Conservation (phyloP, 2,888 invertebrate genomes). For the Adineta ricciae region DNA sequence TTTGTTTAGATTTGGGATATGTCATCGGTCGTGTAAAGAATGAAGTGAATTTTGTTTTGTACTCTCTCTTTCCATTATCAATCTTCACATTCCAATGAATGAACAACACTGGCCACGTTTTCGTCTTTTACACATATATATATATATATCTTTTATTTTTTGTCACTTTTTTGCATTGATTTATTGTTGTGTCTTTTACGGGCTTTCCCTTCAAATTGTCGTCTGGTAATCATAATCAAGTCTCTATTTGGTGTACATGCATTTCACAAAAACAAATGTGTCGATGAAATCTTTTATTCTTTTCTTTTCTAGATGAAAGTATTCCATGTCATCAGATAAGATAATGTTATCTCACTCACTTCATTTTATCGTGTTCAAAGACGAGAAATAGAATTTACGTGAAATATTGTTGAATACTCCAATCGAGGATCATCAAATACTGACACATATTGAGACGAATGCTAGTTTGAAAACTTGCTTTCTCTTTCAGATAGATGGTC, state of each 20-base stretch:
- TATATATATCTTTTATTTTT: background rate
- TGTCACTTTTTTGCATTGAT: background rate
- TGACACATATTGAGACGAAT: too few species aligned
- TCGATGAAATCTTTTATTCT: too few species aligned
- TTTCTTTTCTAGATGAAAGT: background rate
- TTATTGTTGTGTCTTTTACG: background rate
- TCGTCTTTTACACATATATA: too few species aligned
- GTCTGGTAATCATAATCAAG: background rate
- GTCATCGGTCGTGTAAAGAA: background rate
- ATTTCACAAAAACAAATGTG: background rate
- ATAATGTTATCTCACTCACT: background rate
- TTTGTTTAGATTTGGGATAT: constrained; percentile 14
- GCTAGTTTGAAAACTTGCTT: background rate
- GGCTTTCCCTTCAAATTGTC: background rate
- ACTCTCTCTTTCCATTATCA: background rate
- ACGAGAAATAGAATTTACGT: too few species aligned
- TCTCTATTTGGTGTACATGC: background rate
- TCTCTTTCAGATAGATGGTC: background rate
- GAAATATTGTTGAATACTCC: too few species aligned
- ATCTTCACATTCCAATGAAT: background rate
- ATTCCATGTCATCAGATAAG: too few species aligned
- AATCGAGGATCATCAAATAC: too few species aligned
- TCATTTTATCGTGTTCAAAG: too few species aligned
- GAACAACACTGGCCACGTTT: background rate
- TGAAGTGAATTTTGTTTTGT: background rate